Base-by-base conservation (phyloP, 2,113 vertebrate species). In the Tiliqua scincoides region DNA sequence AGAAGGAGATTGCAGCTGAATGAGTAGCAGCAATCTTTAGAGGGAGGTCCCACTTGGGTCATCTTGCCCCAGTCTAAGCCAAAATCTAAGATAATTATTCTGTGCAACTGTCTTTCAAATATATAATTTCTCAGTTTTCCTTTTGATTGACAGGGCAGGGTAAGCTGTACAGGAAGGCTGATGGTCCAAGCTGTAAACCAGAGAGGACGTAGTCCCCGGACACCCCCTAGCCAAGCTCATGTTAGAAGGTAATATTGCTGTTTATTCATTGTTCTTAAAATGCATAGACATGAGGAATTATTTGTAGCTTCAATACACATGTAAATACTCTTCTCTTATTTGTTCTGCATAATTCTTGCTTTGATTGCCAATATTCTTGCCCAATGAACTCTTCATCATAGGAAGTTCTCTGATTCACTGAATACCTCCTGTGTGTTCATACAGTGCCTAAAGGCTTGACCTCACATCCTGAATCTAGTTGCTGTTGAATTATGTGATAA, bases 131-230 rank as follows among this genome's bases (percentile, higher is more conserved):
- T 32, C 59, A 6, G 43, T 63, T 43, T 73, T 48, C 63, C 32
- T 87, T 65, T 65, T 40, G 62, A 89, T 79, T 88, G 37, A 52
- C 96, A 99, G 99, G 98, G 98, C 85, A 96, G 98, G 83, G 85
- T 97, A 88, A 99, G 98, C 89, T 99, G 99, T 91, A 99, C 99
- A 0, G 98, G 98, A 83, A 96, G 99, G 95, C 97, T 99, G 93
- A 99, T 99, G 99, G 98, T 99, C 5, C 99, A 99, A 94, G 98
- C 99, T 20, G 98, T 99, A 88, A 99, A 98, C 97, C 99, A 99
- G 87, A 97, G 99, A 93, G 99, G 99, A 32, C 97, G 98, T 73
- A 99, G 98, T 91, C 97, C 97, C 4, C 97, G 98, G 83, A 96
- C 98, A 4, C 92, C 98, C 61, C 97, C 98, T 3, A 97, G 97